phyloP scores from a whole-genome alignment of 53 echinoderm and acorn worm genomes.

The Henricia sp. region DNA sequence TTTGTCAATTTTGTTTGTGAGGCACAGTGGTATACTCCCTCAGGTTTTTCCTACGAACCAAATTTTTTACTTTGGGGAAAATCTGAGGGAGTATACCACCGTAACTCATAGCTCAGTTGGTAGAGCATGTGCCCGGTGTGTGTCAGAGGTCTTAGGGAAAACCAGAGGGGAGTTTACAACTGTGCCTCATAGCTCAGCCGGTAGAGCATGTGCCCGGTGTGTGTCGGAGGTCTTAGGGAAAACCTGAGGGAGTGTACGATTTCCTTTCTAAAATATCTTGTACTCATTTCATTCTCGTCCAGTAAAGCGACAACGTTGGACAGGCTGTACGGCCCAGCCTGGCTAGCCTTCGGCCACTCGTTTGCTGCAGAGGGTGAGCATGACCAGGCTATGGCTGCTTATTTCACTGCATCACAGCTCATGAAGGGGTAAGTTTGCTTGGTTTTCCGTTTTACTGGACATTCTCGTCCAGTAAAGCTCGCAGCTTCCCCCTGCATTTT shows the following conservation, averaged over 20 bases:
- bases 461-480: neutral
- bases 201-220: too few relatives aligned
- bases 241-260: too few relatives aligned
- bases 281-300: neutral
- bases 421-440: conserved; percentile 87
- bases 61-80: too few relatives aligned
- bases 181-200: too few relatives aligned
- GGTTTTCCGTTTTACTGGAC: neutral
- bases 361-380: conserved; percentile 98
- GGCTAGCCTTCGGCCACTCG: conserved; percentile 97
- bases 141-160: too few relatives aligned
- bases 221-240: too few relatives aligned
- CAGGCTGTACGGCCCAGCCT: conserved; percentile 91
- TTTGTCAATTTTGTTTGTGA: conserved; percentile 2
- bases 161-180: too few relatives aligned
- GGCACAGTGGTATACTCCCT: too few relatives aligned
- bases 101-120: too few relatives aligned
- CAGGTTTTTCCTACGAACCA: too few relatives aligned
- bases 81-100: too few relatives aligned
- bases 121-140: too few relatives aligned
- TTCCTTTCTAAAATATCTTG: neutral
- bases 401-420: conserved; percentile 93
- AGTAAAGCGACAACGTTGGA: conserved; percentile 91
- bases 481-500: neutral
- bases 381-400: conserved; percentile 97